phyloP scores from a whole-genome alignment of 2,113 vertebrate species.

The Nibea coibor region DNA sequence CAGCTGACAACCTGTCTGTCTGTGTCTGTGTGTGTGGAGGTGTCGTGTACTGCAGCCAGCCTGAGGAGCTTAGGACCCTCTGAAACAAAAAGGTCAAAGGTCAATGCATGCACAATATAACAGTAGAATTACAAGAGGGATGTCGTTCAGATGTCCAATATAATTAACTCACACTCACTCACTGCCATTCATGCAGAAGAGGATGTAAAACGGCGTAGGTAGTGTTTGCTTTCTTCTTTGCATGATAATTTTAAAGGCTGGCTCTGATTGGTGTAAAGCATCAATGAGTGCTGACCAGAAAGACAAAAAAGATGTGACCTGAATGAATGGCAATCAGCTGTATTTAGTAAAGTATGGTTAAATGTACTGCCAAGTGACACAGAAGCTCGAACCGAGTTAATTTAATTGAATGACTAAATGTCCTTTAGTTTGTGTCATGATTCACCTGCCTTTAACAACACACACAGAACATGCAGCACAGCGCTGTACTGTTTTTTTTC shows the following conservation, averaged over 20 bases:
- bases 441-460: neutral
- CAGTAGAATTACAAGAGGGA: neutral
- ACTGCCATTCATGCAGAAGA: neutral
- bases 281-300: neutral
- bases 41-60: neutral
- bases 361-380: neutral
- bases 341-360: neutral
- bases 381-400: neutral
- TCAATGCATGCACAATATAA: neutral
- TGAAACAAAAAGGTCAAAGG: neutral
- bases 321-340: neutral
- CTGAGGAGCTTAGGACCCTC: neutral
- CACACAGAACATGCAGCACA: constrained; percentile 24
- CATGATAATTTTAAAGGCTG: too few relatives aligned
- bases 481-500: constrained; percentile 1
- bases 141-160: neutral
- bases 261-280: neutral
- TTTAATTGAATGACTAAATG: neutral
- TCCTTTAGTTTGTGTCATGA: constrained; percentile 28
- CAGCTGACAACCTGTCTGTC: neutral
- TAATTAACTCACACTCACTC: too few relatives aligned
- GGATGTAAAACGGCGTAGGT: neutral
- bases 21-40: neutral
- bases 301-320: neutral
- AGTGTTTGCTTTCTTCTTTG: neutral